Conservation (phyloP, 2,797 vertebrate genomes). For the Melopsittacus undulatus region DNA sequence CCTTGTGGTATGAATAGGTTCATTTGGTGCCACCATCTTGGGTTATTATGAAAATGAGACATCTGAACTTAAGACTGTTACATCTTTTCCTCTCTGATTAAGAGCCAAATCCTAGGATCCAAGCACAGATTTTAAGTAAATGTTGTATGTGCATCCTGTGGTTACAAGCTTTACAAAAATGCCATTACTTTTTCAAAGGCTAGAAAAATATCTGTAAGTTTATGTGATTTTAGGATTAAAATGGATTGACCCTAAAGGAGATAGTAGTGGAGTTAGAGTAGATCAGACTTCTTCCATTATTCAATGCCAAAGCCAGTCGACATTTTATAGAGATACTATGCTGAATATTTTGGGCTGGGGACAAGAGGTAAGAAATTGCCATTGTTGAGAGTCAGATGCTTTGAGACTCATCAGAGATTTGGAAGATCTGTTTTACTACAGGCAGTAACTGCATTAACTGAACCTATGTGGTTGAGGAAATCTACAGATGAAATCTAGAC, state of each 20-base stretch:
- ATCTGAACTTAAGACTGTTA: not conserved
- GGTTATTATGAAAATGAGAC: not conserved
- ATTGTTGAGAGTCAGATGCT: not conserved
- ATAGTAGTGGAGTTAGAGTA: not conserved
- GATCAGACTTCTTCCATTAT: not conserved
- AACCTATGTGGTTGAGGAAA: not conserved
- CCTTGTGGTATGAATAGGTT: not conserved
- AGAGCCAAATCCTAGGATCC: not conserved
- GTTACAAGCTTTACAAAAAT: not conserved
- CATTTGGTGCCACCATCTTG: not conserved
- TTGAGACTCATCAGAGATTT: not conserved
- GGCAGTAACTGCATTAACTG: not conserved
- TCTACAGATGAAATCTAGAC: not conserved
- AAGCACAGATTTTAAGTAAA: not conserved
- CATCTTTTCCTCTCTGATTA: not conserved
- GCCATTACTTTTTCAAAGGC: not conserved
- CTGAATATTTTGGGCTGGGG: not conserved
- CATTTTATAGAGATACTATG: not conserved
- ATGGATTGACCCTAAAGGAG: not conserved
- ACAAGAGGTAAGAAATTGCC: not conserved
- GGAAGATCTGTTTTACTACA: not conserved
- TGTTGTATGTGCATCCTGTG: not conserved
- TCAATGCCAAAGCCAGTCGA: accelerated
- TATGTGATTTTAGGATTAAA: not conserved
- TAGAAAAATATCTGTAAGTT: not conserved